These are phyloP conservation scores for Bombus polaris DNA, from an alignment of 1,140 invertebrate genomes.

Conservation along the genomic window DNA sequence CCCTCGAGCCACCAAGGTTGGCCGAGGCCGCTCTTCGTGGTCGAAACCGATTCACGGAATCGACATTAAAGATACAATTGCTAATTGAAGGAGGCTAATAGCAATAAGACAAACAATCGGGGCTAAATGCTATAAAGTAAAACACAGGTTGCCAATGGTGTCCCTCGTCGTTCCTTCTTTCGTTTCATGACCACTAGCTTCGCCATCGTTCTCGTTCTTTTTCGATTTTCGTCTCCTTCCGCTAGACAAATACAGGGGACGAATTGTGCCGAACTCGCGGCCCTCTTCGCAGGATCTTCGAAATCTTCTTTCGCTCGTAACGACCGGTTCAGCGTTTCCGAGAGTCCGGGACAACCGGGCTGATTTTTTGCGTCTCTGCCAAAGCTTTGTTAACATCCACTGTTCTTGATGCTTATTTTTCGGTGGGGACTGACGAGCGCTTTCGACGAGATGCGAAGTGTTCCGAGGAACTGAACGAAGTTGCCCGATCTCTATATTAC, in stretches of 20 bases:
- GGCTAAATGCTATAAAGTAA: constrained; percentile 82
- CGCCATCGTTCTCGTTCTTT: constrained; percentile 7
- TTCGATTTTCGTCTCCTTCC: not conserved
- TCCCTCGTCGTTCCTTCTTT: constrained; percentile 32
- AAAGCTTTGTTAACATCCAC: constrained; percentile 50
- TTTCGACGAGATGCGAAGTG: not conserved
- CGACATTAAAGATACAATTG: constrained; percentile 82
- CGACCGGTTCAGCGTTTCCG: constrained; percentile 79
- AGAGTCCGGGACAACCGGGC: constrained; percentile 63
- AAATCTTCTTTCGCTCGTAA: constrained; percentile 53
- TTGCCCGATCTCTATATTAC: too few relatives aligned
- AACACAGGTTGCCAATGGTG: constrained; percentile 77
- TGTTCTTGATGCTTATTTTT: not conserved
- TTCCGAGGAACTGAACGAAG: not conserved
- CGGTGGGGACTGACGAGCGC: not conserved
- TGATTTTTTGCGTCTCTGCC: constrained; percentile 65
- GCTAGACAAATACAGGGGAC: constrained; percentile 3
- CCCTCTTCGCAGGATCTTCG: not conserved
- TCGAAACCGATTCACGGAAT: constrained; percentile 78
- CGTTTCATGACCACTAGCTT: not conserved
- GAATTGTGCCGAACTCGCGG: not conserved
- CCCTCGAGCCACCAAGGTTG: constrained; percentile 31
- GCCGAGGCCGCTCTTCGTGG: not conserved
- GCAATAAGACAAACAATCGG: constrained; percentile 82
- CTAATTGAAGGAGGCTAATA: constrained; percentile 82